Evolutionary conservation across 2,113 vertebrate genomes (phyloP).

Genomic region (Oncorhynchus clarkii): DNA sequence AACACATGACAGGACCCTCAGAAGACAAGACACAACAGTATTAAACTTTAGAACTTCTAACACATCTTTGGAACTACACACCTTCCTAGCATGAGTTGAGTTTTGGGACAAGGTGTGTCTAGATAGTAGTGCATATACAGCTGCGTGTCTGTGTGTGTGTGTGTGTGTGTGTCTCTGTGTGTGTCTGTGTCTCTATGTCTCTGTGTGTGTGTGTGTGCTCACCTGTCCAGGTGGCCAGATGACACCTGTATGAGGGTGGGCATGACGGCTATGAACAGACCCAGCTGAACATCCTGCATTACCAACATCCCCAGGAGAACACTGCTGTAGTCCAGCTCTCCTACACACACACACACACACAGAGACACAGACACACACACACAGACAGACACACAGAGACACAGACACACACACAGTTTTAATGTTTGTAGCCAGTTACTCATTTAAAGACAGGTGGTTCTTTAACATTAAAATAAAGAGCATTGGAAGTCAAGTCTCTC

Average conservation of each 20-base stretch:
- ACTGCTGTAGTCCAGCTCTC: conserved; percentile 89
- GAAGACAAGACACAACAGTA: too few species aligned
- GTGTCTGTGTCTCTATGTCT: too few species aligned
- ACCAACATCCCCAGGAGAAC: conserved; percentile 94
- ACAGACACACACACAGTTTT: background rate
- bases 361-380: background rate
- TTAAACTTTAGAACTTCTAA: too few species aligned
- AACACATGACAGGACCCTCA: too few species aligned
- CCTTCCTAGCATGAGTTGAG: background rate
- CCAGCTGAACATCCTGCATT: conserved; percentile 96
- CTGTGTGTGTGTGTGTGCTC: background rate
- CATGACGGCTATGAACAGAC: conserved; percentile 83
- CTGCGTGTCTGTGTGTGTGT: background rate
- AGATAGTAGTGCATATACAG: background rate
- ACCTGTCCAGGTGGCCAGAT: conserved; percentile 79
- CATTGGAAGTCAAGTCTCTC: conserved; percentile 33
- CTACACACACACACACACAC: conserved; percentile 61
- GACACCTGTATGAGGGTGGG: conserved; percentile 90
- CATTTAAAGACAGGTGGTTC: too few species aligned
- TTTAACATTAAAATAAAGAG: conserved; percentile 57
- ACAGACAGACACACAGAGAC: background rate
- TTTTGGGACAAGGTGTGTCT: background rate
- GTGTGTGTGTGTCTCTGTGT: too few species aligned
- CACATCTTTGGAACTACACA: too few species aligned
- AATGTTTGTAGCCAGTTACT: too few species aligned